phyloP scores from a whole-genome alignment of 2,113 vertebrate species.

The Cygnus atratus region DNA sequence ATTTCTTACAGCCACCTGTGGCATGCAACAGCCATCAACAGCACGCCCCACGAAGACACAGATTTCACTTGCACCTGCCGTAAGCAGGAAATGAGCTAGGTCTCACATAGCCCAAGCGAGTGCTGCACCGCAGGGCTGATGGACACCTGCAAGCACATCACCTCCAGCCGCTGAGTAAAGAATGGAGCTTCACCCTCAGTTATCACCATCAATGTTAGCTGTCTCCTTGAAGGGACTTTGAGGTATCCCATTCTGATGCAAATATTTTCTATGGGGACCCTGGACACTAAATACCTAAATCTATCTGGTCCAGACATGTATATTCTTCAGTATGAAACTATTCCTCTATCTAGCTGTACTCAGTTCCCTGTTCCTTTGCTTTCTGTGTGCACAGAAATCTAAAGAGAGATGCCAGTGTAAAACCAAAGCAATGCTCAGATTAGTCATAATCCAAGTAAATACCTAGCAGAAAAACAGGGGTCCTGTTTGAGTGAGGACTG shows the following conservation, averaged over 20 bases:
- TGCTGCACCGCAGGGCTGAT: background rate
- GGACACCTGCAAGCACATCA: background rate
- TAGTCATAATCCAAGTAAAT: background rate
- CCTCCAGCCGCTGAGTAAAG: background rate
- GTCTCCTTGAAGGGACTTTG: background rate
- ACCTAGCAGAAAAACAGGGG: background rate
- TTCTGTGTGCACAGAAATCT: background rate
- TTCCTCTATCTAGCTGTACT: background rate
- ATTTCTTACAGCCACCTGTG: accelerated
- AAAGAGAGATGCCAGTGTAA: background rate
- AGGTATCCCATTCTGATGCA: background rate
- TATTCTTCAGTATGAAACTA: background rate
- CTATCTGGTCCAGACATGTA: background rate
- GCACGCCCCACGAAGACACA: background rate
- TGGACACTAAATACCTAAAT: background rate
- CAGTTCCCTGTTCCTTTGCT: background rate
- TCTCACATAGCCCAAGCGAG: background rate
- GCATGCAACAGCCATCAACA: background rate
- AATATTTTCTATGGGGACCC: background rate
- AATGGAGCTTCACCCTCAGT: background rate
- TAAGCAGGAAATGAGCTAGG: background rate
- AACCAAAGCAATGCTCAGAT: background rate
- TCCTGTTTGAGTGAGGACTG: background rate
- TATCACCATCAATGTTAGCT: background rate
- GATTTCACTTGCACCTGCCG: accelerated